phyloP scores from a whole-genome alignment of 2,113 vertebrate genomes.

The Pollachius pollachius region DNA sequence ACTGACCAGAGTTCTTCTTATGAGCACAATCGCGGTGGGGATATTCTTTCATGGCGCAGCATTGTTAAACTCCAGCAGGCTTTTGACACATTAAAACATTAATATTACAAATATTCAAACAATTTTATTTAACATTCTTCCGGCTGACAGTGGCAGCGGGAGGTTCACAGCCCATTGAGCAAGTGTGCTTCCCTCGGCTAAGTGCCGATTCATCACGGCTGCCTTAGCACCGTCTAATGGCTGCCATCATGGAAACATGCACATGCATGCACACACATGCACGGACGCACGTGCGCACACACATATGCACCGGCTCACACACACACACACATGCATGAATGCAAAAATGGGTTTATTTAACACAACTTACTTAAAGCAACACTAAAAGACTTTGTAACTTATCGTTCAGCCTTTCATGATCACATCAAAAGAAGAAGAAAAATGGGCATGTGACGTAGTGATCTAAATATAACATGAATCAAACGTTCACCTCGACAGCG shows the following conservation, averaged over 20 bases:
- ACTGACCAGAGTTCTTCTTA: slow-evolving; percentile 2
- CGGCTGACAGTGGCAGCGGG: slow-evolving; percentile 63
- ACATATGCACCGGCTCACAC: slow-evolving; percentile 19
- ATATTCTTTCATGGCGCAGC: slow-evolving; percentile 52
- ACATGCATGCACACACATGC: slow-evolving; percentile 7
- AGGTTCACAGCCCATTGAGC: slow-evolving; percentile 74
- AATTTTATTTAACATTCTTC: slow-evolving; percentile 79
- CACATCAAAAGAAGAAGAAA: too few relatives aligned
- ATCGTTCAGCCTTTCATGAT: too few relatives aligned
- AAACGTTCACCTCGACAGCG: too few relatives aligned
- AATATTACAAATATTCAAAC: slow-evolving; percentile 82
- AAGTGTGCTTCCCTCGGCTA: slow-evolving; percentile 66
- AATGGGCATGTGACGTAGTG: too few relatives aligned
- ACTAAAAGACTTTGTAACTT: too few relatives aligned
- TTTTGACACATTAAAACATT: slow-evolving; percentile 68
- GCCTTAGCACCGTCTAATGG: slow-evolving; percentile 72
- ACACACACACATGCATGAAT: slow-evolving; percentile 27
- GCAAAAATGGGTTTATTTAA: slow-evolving; percentile 22
- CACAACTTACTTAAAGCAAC: too few relatives aligned
- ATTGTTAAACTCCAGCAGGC: slow-evolving; percentile 55
- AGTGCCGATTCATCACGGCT: slow-evolving; percentile 74
- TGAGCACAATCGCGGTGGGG: slow-evolving; percentile 23
- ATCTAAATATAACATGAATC: too few relatives aligned
- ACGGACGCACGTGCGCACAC: slow-evolving; percentile 15
- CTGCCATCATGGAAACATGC: slow-evolving; percentile 54